Evolutionary conservation across 2,797 vertebrate species (phyloP).

Genomic region (Onychomys leucogaster): DNA sequence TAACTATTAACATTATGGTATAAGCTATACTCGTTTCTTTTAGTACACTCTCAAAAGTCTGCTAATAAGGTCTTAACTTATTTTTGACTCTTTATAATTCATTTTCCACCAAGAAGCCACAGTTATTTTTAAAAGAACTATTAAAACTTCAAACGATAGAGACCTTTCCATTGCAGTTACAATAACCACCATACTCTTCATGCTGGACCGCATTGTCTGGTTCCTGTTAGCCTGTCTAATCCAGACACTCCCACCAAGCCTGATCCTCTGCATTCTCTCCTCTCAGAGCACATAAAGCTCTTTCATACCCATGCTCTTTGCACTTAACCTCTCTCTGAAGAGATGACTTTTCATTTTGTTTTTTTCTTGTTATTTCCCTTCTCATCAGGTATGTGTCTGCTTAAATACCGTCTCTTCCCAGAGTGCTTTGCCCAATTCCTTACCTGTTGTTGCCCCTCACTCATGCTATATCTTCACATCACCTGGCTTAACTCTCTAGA

Average conservation of each 20-base stretch:
- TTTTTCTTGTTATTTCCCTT: background rate
- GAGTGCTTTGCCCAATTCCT: background rate
- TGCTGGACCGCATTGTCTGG: background rate
- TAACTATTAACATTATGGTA: background rate
- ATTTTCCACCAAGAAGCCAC: background rate
- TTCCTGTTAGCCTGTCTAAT: background rate
- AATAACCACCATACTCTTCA: background rate
- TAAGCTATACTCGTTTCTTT: background rate
- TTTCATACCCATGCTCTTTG: background rate
- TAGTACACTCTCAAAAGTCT: background rate
- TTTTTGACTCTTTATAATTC: background rate
- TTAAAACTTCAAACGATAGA: background rate
- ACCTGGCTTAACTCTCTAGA: background rate
- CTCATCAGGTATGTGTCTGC: background rate
- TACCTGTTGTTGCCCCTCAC: background rate
- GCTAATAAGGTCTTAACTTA: background rate
- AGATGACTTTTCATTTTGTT: background rate
- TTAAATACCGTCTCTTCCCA: background rate
- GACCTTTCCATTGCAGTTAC: background rate
- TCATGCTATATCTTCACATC: background rate
- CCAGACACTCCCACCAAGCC: background rate
- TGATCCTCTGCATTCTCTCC: background rate
- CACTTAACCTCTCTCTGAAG: background rate
- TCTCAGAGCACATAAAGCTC: background rate
- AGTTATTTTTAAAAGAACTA: conserved; percentile 7